Base-by-base conservation (phyloP, 2,113 vertebrate species). In the Chionomys nivalis region DNA sequence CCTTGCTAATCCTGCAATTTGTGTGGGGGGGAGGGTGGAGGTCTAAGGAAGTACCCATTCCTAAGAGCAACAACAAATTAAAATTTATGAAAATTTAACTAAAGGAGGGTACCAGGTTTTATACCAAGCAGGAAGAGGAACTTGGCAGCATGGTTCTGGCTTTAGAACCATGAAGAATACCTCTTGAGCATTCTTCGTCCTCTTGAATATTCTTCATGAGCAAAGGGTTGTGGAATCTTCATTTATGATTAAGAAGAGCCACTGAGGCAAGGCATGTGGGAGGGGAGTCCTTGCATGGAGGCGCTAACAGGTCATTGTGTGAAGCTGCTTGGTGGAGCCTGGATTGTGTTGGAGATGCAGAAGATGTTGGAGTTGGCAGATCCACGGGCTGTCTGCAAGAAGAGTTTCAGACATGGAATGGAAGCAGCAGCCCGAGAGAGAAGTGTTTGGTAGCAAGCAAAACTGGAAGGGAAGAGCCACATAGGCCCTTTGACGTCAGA, bases 1-100 rank as follows among this genome's bases (percentile, higher is more conserved):
- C 49, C 33, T 23, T 11, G 33, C 33, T 81, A n/a, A 81, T 23
- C 77, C 49, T 3, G 19, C 16, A 55, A 55, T 36, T 19, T 79
- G 31, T 10, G 14, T 3, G 47, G 7, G 13, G 0, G 44, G 31
- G 7, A 0, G 44, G 12, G 0, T 28, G 47, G 5, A 3, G 16
- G 28, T 1, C 66, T 52, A 28, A 79, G 49, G 77, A 52, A 52
- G 23, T 79, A 79, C 36, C 17, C 3, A 0, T n/a, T n/a, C 52
- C 49, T 81, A 81, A 81, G 72, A 75, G 52, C 33, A 81, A 23
- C 19, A 58, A 58, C 19, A 81, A 81, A 81, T 55, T 79, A n/a
- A 58, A 81, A 23, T 36, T 81, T 81, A 81, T 24, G 19, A 19
- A 58, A 36, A 55, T 36, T 79, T 55, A 55, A 79, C 55, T 81